Base-by-base conservation (phyloP, 2,888 invertebrate genomes). In the Serripes groenlandicus region DNA sequence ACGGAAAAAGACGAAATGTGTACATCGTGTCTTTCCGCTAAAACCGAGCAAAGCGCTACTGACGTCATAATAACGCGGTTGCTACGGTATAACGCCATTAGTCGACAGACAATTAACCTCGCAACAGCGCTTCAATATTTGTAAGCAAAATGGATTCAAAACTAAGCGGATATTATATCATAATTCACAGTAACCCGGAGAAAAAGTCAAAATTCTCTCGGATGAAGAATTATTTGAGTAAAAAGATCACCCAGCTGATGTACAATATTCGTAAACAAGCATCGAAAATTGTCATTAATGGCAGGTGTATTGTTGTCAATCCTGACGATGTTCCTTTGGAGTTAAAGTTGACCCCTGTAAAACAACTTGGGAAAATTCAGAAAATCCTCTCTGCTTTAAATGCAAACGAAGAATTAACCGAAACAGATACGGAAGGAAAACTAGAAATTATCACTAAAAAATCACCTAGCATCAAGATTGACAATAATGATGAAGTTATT, bases 241-340 rank as follows among this genome's bases (percentile, higher is more conserved):
- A n/a, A n/a, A 56, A 56, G 26, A 71, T 71, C 26, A 3, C 71
- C 3, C 32, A 56, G 9, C 35, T 71, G 71, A 26, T 71, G 71
- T 71, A 32, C 26, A n/a, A n/a, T 1, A 30, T 71, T 9, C 71
- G 71, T 9, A 35, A 56, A 34, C 26, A 56, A 52, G 54, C 35
- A 23, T 71, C 56, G 4, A 71, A 54, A 23, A 71, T 71, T 23
- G n/a, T 34, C 23, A 56, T 71, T 18, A 71, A 71, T 28, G 71
- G 71, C 1, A 32, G 35, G 52, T 18, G 23, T 1, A 2, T 71
- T n/a, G 34, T 54, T 7, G 26, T n/a, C 0, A 23, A 54, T 7
- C 71, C 71, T 3, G 56, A 56, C 7, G 69, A 71, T 11, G 7
- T 71, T 32, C 56, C 71, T 15, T 2, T 30, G 56, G 56, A 71